Base-by-base conservation (phyloP, 2,113 vertebrate genomes). In the Elephas maximus region DNA sequence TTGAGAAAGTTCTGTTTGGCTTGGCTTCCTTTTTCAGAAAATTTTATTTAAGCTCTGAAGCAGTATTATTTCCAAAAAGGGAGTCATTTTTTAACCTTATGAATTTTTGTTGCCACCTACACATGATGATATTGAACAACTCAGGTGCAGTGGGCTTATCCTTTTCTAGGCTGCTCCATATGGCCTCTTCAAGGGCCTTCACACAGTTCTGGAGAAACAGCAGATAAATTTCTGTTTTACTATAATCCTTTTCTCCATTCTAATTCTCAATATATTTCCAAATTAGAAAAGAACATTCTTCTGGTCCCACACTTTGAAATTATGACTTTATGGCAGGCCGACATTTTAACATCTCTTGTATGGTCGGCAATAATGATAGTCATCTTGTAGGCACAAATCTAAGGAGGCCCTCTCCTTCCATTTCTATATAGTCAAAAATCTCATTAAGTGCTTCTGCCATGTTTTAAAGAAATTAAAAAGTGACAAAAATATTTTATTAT, bases 401-500 rank as follows among this genome's bases (percentile, higher is more conserved):
- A 81, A 96, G 82, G 30, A 86, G 48, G 23, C 33, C 65, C 12
- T 86, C n/a, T 73, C 20, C 44, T 86, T 67, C 87, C 28, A 87
- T 81, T 93, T 93, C 30, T 60, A 60, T 94, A 62, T 67, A 86
- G 28, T 90, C 67, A 87, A 69, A 92, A 83, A 79, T n/a, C 37
- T 73, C 78, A 77, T 69, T 91, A 83, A 33, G 6, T 77, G 17
- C 15, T 79, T 83, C 45, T 80, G 21, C 21, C 21, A 65, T 69
- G 81, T 79, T 96, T 93, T 79, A 4, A 84, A 91, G 71, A 95
- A 91, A 79, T 48, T 93, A 12, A 95, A 91, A 83, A 76, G 28
- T 65, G 30, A 91, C 65, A 37, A 30, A 62, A 78, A 90, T 60
- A 8, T 74, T 94, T 79, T 65, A 93, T 87, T 95, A 82, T 93